Evolutionary conservation across 2,888 invertebrate species (phyloP).

Genomic region (Seira ritae): DNA sequence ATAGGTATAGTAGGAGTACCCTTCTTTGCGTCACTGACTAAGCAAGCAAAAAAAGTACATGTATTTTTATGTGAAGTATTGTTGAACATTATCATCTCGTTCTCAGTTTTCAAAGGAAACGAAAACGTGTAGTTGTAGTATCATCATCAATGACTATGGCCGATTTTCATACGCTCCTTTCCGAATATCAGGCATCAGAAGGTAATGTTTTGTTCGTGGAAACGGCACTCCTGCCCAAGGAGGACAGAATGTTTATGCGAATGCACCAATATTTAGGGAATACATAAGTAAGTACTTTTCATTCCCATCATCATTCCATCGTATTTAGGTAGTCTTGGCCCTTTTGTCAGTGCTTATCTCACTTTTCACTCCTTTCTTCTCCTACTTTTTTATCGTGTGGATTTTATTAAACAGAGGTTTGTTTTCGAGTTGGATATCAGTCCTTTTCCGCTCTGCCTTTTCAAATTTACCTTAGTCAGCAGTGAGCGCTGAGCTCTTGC

Average conservation of each 20-base stretch:
- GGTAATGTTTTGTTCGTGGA: no score
- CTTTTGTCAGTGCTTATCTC: slow-evolving; percentile 11
- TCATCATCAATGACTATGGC: no score
- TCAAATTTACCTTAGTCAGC: background rate
- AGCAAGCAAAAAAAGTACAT: background rate
- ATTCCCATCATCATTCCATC: background rate
- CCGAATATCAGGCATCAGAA: no score
- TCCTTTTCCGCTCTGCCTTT: background rate
- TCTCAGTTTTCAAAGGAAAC: background rate
- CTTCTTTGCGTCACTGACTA: background rate
- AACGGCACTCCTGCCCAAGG: background rate
- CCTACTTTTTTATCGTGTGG: background rate
- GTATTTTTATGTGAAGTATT: background rate
- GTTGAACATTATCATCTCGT: background rate
- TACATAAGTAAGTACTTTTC: background rate
- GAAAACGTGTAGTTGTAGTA: no score
- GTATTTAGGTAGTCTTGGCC: background rate
- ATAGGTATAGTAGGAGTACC: background rate
- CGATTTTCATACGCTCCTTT: no score
- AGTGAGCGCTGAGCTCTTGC: background rate
- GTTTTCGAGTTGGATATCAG: background rate
- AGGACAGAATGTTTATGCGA: background rate
- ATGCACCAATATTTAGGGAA: slow-evolving; percentile 3
- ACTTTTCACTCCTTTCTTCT: slow-evolving; percentile 8
- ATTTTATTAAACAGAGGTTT: background rate